Evolutionary conservation across 2,113 vertebrate species (phyloP), one percentile per base, ranked within the genome.

Genomic region (Amazona guildingii): DNA sequence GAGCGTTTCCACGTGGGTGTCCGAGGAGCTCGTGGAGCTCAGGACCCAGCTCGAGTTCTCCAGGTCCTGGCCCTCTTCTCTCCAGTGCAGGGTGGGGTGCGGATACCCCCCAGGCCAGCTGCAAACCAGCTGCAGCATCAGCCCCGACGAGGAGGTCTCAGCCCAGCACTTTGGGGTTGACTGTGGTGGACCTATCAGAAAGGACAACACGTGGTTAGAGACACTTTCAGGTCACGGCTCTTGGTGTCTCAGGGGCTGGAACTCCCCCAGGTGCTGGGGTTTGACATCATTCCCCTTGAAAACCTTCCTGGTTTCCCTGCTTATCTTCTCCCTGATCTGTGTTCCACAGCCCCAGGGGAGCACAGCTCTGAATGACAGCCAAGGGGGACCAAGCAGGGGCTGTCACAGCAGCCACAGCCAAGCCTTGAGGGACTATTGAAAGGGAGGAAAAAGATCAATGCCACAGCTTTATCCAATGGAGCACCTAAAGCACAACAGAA

Each of bases 51-150:
- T 94, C 10, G 94, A 97, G 43, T 95, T 95, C 39, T 98, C 97
- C 95, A 97, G 31, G 8, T 83, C 76, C 3, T 54, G 63, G 11
- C 92, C 92, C 69, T 96, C 97, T 28, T 98, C 96, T 25, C 70
- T 97, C 99, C 99, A 99, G 83, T 94, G 93, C 73, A 99, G 97
- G 10, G 74, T 95, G 9, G 99, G 99, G 31, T 95, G 46, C 25
- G 99, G 99, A 84, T 99, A 98, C 1, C 98, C 98, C 15, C 98
- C 98, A 0, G 94, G 84, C 99, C 99, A 99, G 88, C 33, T 97
- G 97, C 99, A 99, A 83, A 48, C 96, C 90, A 99, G 98, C 70
- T 97, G 92, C 70, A 99, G 75, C 19, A 74, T 72, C 35, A 97
- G 91, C 2, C 85, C 74, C 1, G 94, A 91, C 0, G 64, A 75